Conservation (phyloP, 2,797 vertebrate genomes). For the Parauchenoglanis punctatus region DNA sequence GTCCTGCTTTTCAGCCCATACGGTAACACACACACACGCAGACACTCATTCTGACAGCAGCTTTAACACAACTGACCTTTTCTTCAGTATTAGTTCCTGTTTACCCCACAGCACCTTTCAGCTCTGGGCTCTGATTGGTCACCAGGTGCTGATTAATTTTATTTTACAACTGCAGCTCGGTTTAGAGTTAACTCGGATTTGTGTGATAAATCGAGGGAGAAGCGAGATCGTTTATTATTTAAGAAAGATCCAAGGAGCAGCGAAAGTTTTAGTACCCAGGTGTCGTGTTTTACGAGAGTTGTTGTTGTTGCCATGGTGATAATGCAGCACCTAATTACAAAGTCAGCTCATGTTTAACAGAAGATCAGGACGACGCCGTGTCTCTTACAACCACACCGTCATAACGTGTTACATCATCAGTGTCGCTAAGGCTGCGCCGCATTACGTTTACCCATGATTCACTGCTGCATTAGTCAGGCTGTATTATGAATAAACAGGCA, state of each 20-base stretch:
- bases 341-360: neutral
- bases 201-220: neutral
- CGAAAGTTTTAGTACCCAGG: neutral
- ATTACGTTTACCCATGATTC: neutral
- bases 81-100: neutral
- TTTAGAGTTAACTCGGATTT: too few relatives aligned
- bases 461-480: neutral
- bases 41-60: slow-evolving; percentile 4
- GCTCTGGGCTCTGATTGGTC: neutral
- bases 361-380: neutral
- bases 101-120: neutral
- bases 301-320: neutral
- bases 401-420: neutral
- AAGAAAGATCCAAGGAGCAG: neutral
- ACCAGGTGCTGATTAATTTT: neutral
- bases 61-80: neutral
- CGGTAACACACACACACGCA: neutral
- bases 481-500: neutral
- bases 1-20: neutral
- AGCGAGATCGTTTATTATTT: neutral
- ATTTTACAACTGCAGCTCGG: neutral
- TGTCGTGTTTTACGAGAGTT: neutral
- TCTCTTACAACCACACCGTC: neutral
- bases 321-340: neutral
- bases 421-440: neutral